These are phyloP conservation scores for Lasaia peninsularis DNA, from an alignment of 1,140 invertebrate genomes.

Conservation along the genomic window DNA sequence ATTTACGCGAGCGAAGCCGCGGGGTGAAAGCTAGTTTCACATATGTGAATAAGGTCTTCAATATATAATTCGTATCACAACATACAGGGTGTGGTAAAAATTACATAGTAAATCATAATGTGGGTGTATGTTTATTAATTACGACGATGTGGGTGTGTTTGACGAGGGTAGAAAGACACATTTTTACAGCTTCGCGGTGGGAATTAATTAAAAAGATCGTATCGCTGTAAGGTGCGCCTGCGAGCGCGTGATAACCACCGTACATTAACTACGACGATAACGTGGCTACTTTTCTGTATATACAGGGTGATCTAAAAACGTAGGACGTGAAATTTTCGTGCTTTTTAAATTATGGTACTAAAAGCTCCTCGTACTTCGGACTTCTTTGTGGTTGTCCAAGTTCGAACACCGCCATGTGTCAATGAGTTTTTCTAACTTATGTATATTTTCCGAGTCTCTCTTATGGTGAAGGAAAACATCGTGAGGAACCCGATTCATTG, in stretches of 20 bases:
- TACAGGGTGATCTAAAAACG: neutral
- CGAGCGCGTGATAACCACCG: constrained; percentile 19
- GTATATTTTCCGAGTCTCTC: too few relatives aligned
- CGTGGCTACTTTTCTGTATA: neutral
- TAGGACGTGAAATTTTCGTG: too few relatives aligned
- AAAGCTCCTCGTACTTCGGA: too few relatives aligned
- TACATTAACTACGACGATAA: constrained; percentile 5
- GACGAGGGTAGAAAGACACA: constrained; percentile 47
- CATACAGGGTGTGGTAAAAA: constrained; percentile 6
- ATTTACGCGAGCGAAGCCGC: too few relatives aligned
- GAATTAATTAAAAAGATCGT: constrained; percentile 59
- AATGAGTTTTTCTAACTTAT: too few relatives aligned
- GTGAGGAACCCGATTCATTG: too few relatives aligned
- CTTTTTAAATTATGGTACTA: too few relatives aligned
- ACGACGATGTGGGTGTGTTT: constrained; percentile 31
- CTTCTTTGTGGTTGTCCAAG: too few relatives aligned
- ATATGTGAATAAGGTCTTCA: too few relatives aligned
- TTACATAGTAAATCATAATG: constrained; percentile 11
- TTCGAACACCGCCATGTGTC: too few relatives aligned
- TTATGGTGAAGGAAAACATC: too few relatives aligned
- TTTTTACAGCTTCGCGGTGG: constrained; percentile 39
- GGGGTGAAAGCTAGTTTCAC: too few relatives aligned
- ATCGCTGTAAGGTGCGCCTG: constrained; percentile 49
- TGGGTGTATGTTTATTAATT: constrained; percentile 34
- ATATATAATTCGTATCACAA: neutral